These are phyloP conservation scores for Drosophila quadrilineata DNA, from an alignment of 1,140 invertebrate genomes.

Conservation along the genomic window DNA sequence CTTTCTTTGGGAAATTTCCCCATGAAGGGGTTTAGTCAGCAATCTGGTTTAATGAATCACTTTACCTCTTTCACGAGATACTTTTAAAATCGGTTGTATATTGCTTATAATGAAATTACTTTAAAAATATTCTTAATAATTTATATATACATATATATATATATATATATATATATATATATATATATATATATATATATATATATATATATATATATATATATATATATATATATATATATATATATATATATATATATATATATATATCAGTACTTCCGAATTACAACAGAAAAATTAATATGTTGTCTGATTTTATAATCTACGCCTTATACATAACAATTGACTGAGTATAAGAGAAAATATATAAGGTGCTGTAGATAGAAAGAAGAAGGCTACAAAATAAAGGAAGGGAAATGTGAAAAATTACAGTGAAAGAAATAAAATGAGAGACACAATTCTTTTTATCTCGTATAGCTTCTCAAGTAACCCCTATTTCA, in stretches of 20 bases:
- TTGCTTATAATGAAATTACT: too few species aligned
- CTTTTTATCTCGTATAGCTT: conserved; percentile 49
- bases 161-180: not conserved
- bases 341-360: not conserved
- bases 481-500: conserved; percentile 57
- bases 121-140: too few species aligned
- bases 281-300: too few species aligned
- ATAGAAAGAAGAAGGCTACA: not conserved
- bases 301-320: too few species aligned
- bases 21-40: too few species aligned
- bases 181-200: not conserved
- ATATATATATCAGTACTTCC: too few species aligned
- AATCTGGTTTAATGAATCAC: too few species aligned
- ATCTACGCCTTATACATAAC: not conserved
- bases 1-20: too few species aligned
- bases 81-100: too few species aligned
- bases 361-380: not conserved
- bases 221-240: too few species aligned
- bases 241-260: too few species aligned
- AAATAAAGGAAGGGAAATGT: not conserved
- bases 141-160: not conserved
- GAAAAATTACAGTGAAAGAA: not conserved
- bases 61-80: too few species aligned
- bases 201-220: not conserved
- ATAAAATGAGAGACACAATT: conserved; percentile 17